Base-by-base conservation (phyloP, 2,888 invertebrate genomes). In the Polia nebulosa region DNA sequence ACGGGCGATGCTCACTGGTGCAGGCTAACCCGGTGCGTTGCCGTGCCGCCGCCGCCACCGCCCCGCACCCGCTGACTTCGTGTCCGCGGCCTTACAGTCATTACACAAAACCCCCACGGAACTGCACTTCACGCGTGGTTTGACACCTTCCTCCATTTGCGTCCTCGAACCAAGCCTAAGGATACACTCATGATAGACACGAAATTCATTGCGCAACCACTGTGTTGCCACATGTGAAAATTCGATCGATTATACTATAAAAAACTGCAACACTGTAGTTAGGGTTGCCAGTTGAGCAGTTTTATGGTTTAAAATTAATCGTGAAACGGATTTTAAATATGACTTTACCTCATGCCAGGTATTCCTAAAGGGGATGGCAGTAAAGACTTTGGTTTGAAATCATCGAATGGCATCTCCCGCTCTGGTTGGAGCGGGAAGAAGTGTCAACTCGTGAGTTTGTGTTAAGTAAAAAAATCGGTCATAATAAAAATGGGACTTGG, bases 171-270 rank as follows among this genome's bases (percentile, higher is more conserved):
- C 15, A 49, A 41, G 15, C 27, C n/a, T 52, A 47, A 49, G 34
- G 41, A 53, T 36, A 53, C n/a, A 41, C 17, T n/a, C 39, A 39
- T 27, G 36, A 53, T 52, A 25, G 45, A 51, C 20, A 49, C 25
- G 20, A 53, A 53, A 72, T 49, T 34, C 51, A 57, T 47, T 22
- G 29, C n/a, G 47, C 36, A 77, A 62, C n/a, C 29, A 32, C 20
- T 7, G 22, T 72, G 22, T 73, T 71, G 56, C 72, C 41, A 20
- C 63, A 72, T 58, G 25, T 53, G 72, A 71, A 77, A 74, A 72
- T 72, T 72, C 22, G 20, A 55, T 44, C 63, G 22, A 74, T 72
- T 74, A 62, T 61, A 32, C 56, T 1, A 58, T 34, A 62, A 34
- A 74, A 77, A 63, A 58, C 36, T 9, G 41, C 20, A 62, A 57